Percentiles rank a stretch among this genome's conserved stretches.
phyloP scores from a whole-genome alignment of 2,888 invertebrate genomes.

The Callosobruchus maculatus region DNA sequence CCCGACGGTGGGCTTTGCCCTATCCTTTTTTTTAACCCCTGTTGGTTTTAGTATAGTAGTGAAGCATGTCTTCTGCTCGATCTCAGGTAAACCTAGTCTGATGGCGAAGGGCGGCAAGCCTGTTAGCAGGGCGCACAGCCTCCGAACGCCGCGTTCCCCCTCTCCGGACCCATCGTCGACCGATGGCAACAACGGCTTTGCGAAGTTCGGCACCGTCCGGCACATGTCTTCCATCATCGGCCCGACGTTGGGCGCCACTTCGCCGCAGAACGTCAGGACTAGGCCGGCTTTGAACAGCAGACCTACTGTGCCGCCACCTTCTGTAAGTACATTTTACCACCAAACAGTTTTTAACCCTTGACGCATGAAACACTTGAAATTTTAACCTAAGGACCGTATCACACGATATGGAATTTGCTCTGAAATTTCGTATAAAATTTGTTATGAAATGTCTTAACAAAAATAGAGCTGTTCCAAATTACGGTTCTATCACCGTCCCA shows the following conservation, averaged over 20 bases:
- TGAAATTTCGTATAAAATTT: too few relatives aligned
- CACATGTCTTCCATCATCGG: constrained; percentile 51
- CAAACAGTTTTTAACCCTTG: too few relatives aligned
- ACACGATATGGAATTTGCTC: too few relatives aligned
- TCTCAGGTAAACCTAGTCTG: not conserved
- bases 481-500: too few relatives aligned
- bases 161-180: constrained; percentile 51
- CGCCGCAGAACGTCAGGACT: constrained; percentile 35
- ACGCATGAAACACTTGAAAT: too few relatives aligned
- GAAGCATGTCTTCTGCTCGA: too few relatives aligned
- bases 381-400: too few relatives aligned
- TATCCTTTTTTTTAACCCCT: too few relatives aligned
- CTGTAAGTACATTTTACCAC: constrained; percentile 21
- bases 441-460: too few relatives aligned
- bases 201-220: constrained; percentile 46
- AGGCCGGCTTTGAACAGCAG: constrained; percentile 38
- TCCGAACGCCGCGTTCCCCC: constrained; percentile 74
- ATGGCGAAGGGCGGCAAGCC: constrained; percentile 19
- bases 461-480: too few relatives aligned
- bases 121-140: constrained; percentile 76
- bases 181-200: constrained; percentile 24
- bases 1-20: too few relatives aligned
- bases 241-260: constrained; percentile 46
- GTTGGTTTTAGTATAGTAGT: too few relatives aligned
- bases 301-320: constrained; percentile 46